phyloP scores from a whole-genome alignment of 2,888 invertebrate species.

The Synergus umbraculus region DNA sequence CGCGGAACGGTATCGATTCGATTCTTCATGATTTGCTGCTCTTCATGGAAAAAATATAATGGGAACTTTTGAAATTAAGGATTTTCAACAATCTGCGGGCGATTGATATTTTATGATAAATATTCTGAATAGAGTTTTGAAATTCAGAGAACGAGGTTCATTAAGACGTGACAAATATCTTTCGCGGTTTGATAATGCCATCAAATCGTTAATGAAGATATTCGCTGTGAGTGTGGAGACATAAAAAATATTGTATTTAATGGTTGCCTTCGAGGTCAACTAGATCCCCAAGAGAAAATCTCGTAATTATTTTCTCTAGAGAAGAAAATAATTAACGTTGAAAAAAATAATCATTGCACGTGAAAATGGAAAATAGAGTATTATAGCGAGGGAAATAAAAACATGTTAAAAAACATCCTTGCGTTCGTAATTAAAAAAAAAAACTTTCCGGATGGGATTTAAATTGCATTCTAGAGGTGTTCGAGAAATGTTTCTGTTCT shows the following conservation, averaged over 20 bases:
- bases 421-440: neutral
- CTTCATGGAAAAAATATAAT: neutral
- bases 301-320: neutral
- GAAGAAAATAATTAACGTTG: neutral
- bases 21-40: neutral
- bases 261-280: neutral
- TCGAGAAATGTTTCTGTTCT: neutral
- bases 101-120: neutral
- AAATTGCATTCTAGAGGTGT: neutral
- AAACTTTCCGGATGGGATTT: neutral
- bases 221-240: neutral
- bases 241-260: neutral
- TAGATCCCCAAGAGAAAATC: neutral
- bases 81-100: neutral
- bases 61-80: neutral
- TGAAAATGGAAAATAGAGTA: neutral
- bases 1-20: neutral
- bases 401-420: neutral
- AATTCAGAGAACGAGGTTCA: neutral
- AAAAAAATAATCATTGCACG: neutral
- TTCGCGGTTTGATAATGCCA: neutral
- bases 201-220: neutral
- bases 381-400: too few species aligned
- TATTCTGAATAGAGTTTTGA: neutral
- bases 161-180: neutral